phyloP scores from a whole-genome alignment of 2,888 invertebrate species.

The Allolobophora icterica region DNA sequence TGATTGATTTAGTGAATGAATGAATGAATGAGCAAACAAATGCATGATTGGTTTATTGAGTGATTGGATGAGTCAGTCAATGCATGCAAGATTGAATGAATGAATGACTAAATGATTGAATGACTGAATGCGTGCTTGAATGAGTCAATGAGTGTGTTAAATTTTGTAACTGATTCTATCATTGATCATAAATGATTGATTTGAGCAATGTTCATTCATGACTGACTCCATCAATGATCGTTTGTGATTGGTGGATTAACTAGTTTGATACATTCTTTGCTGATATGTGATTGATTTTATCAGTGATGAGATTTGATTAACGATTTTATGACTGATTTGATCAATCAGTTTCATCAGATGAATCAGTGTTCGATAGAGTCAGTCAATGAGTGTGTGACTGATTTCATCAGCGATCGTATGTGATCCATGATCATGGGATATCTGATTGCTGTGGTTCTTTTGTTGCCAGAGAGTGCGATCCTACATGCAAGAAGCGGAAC shows the following conservation, averaged over 20 bases:
- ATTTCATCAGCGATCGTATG: too few species aligned
- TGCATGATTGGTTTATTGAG: neutral
- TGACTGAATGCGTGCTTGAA: neutral
- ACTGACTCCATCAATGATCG: neutral
- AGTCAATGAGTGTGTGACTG: neutral
- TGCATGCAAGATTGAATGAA: neutral
- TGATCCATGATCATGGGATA: too few species aligned
- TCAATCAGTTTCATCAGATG: neutral
- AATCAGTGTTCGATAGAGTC: too few species aligned
- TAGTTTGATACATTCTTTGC: too few species aligned
- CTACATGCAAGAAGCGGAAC: constrained; percentile 77
- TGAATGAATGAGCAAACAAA: neutral
- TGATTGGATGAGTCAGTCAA: neutral
- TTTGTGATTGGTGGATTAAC: neutral
- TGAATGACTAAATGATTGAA: neutral
- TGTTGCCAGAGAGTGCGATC: constrained; percentile 72
- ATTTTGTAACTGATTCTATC: too few species aligned
- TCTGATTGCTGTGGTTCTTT: neutral
- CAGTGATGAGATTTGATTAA: neutral
- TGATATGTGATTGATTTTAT: neutral
- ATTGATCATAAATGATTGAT: neutral
- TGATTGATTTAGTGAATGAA: too few species aligned
- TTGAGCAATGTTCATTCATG: too few species aligned
- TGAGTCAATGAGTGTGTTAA: neutral
- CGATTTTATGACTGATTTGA: neutral